Conservation (phyloP, 2,888 invertebrate species). For the Synergus gifuensis region DNA sequence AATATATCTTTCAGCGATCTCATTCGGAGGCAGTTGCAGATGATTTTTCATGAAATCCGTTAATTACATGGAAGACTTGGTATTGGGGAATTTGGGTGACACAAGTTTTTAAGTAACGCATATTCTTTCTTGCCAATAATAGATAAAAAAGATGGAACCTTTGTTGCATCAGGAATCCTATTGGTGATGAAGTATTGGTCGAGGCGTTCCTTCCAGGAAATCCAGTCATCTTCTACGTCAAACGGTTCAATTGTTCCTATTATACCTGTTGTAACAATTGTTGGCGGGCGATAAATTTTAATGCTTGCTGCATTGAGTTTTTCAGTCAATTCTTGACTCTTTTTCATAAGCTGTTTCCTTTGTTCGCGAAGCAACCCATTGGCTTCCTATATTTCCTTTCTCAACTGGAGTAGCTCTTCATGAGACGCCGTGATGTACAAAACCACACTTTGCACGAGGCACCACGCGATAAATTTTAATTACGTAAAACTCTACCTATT, state of each 20-base stretch:
- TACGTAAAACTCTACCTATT: not conserved
- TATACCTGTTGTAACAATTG: not conserved
- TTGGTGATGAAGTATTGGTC: slow-evolving; percentile 5
- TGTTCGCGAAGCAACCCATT: too few relatives aligned
- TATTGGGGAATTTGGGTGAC: not conserved
- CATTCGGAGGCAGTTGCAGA: slow-evolving; percentile 18
- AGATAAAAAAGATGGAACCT: not conserved
- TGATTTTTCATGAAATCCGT: slow-evolving; percentile 13
- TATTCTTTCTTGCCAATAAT: slow-evolving; percentile 2
- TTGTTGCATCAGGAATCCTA: not conserved
- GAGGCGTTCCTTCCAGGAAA: slow-evolving; percentile 5
- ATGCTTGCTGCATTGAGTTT: too few relatives aligned
- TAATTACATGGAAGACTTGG: not conserved
- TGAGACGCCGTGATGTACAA: too few relatives aligned
- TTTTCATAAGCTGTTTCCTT: too few relatives aligned
- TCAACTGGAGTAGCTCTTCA: too few relatives aligned
- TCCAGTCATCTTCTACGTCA: not conserved
- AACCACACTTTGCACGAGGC: not conserved
- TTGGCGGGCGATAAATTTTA: too few relatives aligned
- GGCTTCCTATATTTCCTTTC: too few relatives aligned
- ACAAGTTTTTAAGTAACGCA: slow-evolving; percentile 3
- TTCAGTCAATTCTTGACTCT: too few relatives aligned
- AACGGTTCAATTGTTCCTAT: not conserved
- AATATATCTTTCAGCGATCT: slow-evolving; percentile 4
- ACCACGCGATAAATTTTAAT: slow-evolving; percentile 1